These are phyloP conservation scores for Xiphias gladius DNA, from an alignment of 2,113 vertebrate genomes.

Conservation along the genomic window DNA sequence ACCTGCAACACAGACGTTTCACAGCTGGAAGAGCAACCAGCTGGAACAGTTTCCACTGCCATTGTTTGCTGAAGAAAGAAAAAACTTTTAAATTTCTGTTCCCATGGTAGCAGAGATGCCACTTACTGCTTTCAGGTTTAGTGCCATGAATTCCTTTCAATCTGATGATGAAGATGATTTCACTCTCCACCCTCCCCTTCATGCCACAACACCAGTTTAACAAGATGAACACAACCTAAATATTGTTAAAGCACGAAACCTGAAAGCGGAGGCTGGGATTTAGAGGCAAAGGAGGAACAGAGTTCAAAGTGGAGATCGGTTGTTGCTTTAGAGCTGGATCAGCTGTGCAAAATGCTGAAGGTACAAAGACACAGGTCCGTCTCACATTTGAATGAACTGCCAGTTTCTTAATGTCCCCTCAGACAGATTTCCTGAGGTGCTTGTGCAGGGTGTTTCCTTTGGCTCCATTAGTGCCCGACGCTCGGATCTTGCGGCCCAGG, in stretches of 20 bases:
- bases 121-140: background rate
- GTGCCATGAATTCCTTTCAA: background rate
- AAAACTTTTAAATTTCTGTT: background rate
- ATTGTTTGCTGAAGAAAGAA: slow-evolving; percentile 2
- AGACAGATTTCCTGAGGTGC: slow-evolving; percentile 12
- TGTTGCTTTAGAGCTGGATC: background rate
- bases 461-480: slow-evolving; percentile 6
- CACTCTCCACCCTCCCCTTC: background rate
- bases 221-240: background rate
- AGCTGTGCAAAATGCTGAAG: background rate
- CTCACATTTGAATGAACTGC: background rate
- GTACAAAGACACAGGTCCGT: background rate
- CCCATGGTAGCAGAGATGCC: background rate
- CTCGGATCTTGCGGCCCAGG: background rate
- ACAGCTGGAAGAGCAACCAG: slow-evolving; percentile 43
- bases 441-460: slow-evolving; percentile 33
- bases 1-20: slow-evolving; percentile 45
- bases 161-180: background rate
- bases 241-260: slow-evolving; percentile 5
- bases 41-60: slow-evolving; percentile 33
- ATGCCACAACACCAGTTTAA: background rate
- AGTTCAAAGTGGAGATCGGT: background rate
- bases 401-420: slow-evolving; percentile 21
- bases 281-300: background rate
- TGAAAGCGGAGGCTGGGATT: background rate